These are phyloP conservation scores for Micromesistius poutassou DNA, from an alignment of 2,797 vertebrate genomes.

Conservation along the genomic window DNA sequence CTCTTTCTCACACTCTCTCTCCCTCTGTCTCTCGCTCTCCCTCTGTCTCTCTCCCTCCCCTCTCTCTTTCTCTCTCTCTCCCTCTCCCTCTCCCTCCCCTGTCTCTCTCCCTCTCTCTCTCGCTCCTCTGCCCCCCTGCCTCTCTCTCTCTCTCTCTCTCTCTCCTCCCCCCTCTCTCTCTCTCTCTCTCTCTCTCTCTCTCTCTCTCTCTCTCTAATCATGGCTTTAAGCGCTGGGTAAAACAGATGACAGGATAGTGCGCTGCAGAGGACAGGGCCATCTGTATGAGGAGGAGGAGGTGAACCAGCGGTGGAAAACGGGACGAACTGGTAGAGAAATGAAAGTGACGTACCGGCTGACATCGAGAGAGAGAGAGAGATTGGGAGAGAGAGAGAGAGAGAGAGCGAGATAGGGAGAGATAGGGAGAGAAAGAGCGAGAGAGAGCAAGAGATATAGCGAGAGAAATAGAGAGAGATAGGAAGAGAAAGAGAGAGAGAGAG, in stretches of 20 bases:
- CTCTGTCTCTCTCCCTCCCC: background rate
- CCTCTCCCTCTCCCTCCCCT: slow-evolving; percentile 12
- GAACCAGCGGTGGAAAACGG: slow-evolving; percentile 54
- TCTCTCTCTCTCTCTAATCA: slow-evolving; percentile 53
- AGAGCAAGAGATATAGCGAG: slow-evolving; percentile 8
- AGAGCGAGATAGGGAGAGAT: background rate
- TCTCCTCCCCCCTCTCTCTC: background rate
- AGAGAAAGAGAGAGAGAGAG: slow-evolving; percentile 18
- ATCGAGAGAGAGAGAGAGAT: slow-evolving; percentile 24
- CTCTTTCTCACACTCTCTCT: background rate
- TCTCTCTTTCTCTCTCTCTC: slow-evolving; percentile 36
- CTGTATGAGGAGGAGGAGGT: slow-evolving; percentile 65
- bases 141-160: background rate
- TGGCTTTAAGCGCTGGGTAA: slow-evolving; percentile 49
- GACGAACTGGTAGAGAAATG: slow-evolving; percentile 53
- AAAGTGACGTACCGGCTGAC: slow-evolving; percentile 3
- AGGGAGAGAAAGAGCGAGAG: slow-evolving; percentile 15
- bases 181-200: background rate
- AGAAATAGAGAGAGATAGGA: background rate
- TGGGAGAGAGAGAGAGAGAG: slow-evolving; percentile 17
- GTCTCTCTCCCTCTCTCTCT: slow-evolving; percentile 32
- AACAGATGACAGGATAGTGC: slow-evolving; percentile 41
- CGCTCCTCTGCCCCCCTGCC: slow-evolving; percentile 24
- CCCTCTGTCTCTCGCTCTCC: background rate
- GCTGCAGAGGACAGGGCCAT: slow-evolving; percentile 57